A percentile compares a stretch with the other conserved stretches of the same genome.
phyloP scores from a whole-genome alignment of 2,888 invertebrate genomes.

The Allygus modestus region DNA sequence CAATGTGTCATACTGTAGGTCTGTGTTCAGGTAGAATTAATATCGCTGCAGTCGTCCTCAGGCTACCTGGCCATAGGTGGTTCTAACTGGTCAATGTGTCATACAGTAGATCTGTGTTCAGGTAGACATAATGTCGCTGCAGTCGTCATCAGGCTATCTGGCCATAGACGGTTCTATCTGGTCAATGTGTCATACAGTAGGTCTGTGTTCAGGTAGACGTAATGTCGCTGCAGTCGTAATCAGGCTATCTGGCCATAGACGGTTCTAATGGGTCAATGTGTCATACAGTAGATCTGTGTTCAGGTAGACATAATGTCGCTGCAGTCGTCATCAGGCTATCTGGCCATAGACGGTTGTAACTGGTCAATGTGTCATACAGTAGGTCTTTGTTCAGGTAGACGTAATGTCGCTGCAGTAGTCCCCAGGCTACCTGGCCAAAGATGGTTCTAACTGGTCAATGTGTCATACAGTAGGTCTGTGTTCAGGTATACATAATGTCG shows the following conservation, averaged over 20 bases:
- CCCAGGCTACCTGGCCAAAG: conserved; percentile 77
- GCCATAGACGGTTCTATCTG: conserved; percentile 87
- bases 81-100: conserved; percentile 89
- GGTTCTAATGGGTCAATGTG: conserved; percentile 90
- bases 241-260: conserved; percentile 78
- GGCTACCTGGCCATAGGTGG: conserved; percentile 80
- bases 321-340: not conserved
- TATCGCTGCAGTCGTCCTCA: not conserved
- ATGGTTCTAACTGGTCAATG: conserved; percentile 89
- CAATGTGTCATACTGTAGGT: too few species aligned
- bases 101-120: too few species aligned
- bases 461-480: too few species aligned
- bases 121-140: conserved; percentile 6
- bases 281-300: too few species aligned
- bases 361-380: too few species aligned
- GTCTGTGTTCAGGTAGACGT: conserved; percentile 8
- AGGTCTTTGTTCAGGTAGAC: conserved; percentile 7
- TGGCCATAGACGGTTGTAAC: conserved; percentile 85
- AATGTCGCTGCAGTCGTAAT: not conserved
- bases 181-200: too few species aligned
- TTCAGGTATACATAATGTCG: not conserved
- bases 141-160: conserved; percentile 70
- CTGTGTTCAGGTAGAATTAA: conserved; percentile 3
- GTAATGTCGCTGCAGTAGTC: not conserved
- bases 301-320: conserved; percentile 5